Evolutionary conservation across 2,113 vertebrate species (phyloP).

Genomic region (Zosterops lateralis): DNA sequence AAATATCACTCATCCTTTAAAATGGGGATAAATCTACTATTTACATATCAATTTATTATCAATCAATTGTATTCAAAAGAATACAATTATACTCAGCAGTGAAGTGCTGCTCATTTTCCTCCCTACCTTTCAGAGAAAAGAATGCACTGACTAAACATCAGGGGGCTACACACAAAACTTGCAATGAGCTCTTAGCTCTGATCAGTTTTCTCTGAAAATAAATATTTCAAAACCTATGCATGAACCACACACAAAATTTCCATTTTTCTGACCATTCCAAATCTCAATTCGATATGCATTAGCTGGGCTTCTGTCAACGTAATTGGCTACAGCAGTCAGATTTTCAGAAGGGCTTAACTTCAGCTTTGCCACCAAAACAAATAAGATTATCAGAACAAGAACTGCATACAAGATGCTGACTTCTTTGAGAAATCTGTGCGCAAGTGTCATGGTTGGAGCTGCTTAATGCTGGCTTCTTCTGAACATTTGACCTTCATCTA

Average conservation of each 20-base stretch:
- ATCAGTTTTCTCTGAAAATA: neutral
- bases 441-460: neutral
- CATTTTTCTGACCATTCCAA: neutral
- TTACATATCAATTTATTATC: neutral
- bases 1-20: neutral
- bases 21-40: neutral
- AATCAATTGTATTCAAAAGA: neutral
- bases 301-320: neutral
- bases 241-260: neutral
- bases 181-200: neutral
- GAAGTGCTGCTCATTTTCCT: neutral
- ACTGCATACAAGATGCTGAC: neutral
- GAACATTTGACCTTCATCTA: conserved; percentile 12
- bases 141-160: neutral
- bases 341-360: conserved; percentile 19
- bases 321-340: conserved; percentile 17
- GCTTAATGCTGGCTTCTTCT: neutral
- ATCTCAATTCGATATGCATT: neutral
- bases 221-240: neutral
- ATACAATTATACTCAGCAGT: neutral
- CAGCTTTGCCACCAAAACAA: conserved; percentile 37
- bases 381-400: conserved; percentile 27
- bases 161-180: neutral
- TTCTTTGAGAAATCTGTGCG: neutral
- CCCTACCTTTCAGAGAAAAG: neutral